Percentiles rank a stretch among this genome's conserved stretches.
Evolutionary conservation across 2,797 vertebrate genomes (phyloP).

Genomic region (Parotocinclus haroldoi): DNA sequence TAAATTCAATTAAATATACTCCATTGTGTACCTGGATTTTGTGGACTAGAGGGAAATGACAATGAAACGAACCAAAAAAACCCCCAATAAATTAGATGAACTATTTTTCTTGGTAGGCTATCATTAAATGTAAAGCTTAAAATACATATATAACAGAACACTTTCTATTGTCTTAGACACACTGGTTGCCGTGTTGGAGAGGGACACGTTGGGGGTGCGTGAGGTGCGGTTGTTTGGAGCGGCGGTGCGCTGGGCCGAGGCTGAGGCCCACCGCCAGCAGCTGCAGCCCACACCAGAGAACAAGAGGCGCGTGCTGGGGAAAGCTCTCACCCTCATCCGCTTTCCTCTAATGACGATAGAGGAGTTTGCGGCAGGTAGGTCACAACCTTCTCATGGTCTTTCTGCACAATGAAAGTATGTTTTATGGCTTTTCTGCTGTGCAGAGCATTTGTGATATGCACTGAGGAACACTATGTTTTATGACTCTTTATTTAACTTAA

Average conservation of each 20-base stretch:
- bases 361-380: conserved; percentile 94
- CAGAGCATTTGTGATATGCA: neutral
- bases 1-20: no score
- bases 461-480: neutral
- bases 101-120: no score
- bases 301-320: conserved; percentile 89
- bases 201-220: conserved; percentile 92
- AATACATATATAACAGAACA: no score
- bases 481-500: neutral
- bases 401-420: neutral
- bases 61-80: no score
- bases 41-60: no score
- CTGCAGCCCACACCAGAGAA: conserved; percentile 84
- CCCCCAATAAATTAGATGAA: no score
- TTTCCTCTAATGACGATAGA: conserved; percentile 98
- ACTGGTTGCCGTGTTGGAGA: conserved; percentile 87
- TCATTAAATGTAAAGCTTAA: no score
- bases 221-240: conserved; percentile 91
- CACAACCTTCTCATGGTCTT: neutral
- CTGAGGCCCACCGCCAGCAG: conserved; percentile 92
- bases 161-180: conserved; percentile 61
- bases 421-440: neutral
- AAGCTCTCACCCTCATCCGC: conserved; percentile 91
- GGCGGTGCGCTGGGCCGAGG: conserved; percentile 91
- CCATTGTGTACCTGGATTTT: no score